Evolutionary conservation across 2,888 invertebrate species (phyloP).

Genomic region (Cyaniris semiargus): DNA sequence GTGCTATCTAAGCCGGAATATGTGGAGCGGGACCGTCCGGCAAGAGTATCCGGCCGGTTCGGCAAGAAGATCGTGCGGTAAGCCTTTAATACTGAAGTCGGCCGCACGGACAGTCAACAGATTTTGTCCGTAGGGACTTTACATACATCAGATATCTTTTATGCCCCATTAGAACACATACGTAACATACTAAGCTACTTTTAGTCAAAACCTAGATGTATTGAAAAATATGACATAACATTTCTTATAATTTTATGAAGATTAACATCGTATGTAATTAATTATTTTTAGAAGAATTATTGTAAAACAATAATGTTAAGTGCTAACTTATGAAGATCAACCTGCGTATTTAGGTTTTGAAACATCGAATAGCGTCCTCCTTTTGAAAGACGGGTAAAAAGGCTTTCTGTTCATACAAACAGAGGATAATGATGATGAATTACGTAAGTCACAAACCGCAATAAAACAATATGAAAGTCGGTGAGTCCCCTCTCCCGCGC

Average conservation of each 20-base stretch:
- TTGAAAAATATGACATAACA: neutral
- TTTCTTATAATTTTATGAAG: neutral
- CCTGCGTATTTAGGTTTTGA: neutral
- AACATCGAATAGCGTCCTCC: neutral
- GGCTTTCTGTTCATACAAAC: neutral
- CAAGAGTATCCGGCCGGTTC: neutral
- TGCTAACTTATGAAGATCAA: neutral
- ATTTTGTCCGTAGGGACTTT: neutral
- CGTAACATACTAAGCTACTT: neutral
- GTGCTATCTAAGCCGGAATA: neutral
- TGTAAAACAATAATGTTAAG: neutral
- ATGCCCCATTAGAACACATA: neutral
- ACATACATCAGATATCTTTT: neutral
- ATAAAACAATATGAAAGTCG: slow-evolving; percentile 17
- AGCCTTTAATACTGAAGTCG: slow-evolving; percentile 2
- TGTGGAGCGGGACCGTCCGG: neutral
- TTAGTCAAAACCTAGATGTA: neutral
- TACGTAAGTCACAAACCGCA: slow-evolving; percentile 8
- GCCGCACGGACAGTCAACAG: neutral
- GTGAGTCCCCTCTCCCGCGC: neutral
- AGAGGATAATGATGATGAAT: neutral
- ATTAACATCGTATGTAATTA: neutral
- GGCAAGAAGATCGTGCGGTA: neutral
- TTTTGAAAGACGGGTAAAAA: neutral
- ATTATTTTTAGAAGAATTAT: neutral